Percentiles rank a stretch among this genome's conserved stretches.
phyloP scores from a whole-genome alignment of 2,113 vertebrate species.

The Bubo scandiacus region DNA sequence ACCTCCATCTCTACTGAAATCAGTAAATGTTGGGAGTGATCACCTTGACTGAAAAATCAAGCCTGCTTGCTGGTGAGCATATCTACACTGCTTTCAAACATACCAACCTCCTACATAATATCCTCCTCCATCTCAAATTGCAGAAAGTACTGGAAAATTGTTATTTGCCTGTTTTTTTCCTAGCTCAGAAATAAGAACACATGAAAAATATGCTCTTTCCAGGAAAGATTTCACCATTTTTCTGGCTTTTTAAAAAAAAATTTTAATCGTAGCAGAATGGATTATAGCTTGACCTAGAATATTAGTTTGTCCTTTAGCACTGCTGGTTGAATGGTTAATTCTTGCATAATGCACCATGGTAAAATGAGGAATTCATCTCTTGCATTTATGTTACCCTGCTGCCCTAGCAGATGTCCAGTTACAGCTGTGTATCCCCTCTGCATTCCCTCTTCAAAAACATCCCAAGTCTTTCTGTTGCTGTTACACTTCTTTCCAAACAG shows the following conservation, averaged over 20 bases:
- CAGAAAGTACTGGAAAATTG: neutral
- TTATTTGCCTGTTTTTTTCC: neutral
- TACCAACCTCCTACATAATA: neutral
- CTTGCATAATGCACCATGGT: neutral
- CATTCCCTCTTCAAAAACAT: neutral
- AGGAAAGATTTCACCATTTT: neutral
- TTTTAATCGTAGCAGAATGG: neutral
- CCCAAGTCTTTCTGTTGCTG: constrained; percentile 16
- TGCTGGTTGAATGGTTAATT: neutral
- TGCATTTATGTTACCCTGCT: neutral
- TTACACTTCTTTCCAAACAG: constrained; percentile 23
- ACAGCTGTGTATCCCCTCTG: neutral
- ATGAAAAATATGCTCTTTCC: neutral
- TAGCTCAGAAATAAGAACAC: neutral
- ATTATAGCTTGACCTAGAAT: neutral
- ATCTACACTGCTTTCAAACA: neutral
- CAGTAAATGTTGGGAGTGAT: neutral
- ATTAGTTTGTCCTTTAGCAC: neutral
- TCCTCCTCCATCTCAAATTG: neutral
- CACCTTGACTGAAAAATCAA: neutral
- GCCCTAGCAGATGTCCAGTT: constrained; percentile 1
- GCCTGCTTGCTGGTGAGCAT: neutral
- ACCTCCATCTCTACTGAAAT: neutral
- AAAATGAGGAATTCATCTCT: neutral
- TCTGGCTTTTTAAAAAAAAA: neutral